phyloP scores from a whole-genome alignment of 2,113 vertebrate genomes.

The Peromyscus leucopus region DNA sequence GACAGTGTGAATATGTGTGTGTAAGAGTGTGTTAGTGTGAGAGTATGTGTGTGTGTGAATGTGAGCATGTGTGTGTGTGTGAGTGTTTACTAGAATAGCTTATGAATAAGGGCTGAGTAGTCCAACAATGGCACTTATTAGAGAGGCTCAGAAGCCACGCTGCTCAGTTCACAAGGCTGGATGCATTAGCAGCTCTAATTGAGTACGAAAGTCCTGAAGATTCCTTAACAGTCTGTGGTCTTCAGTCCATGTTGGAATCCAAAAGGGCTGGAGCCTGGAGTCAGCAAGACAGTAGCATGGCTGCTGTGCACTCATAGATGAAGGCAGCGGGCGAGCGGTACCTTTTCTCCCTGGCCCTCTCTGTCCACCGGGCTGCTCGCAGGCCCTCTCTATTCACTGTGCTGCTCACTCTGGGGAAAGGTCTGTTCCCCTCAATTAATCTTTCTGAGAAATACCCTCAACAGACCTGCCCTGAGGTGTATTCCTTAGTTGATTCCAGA shows the following conservation, averaged over 20 bases:
- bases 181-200: not conserved
- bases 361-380: not conserved
- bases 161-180: not conserved
- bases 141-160: not conserved
- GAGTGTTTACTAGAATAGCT: not conserved
- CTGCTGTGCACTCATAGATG: not conserved
- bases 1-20: not conserved
- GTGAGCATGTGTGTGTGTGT: not conserved
- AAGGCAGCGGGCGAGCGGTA: not conserved
- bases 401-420: not conserved
- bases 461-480: not conserved
- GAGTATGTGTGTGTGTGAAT: not conserved
- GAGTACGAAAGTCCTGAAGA: not conserved
- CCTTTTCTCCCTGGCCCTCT: not conserved
- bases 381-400: not conserved
- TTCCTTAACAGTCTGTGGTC: not conserved
- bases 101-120: not conserved
- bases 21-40: not conserved
- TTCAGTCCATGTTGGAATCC: not conserved
- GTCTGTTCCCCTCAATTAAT: not conserved
- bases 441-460: not conserved
- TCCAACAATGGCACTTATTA: not conserved
- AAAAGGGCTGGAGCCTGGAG: no score
- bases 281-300: not conserved
- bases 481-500: not conserved